phyloP scores from a whole-genome alignment of 2,797 vertebrate genomes.

The Adrianichthys oophorus region DNA sequence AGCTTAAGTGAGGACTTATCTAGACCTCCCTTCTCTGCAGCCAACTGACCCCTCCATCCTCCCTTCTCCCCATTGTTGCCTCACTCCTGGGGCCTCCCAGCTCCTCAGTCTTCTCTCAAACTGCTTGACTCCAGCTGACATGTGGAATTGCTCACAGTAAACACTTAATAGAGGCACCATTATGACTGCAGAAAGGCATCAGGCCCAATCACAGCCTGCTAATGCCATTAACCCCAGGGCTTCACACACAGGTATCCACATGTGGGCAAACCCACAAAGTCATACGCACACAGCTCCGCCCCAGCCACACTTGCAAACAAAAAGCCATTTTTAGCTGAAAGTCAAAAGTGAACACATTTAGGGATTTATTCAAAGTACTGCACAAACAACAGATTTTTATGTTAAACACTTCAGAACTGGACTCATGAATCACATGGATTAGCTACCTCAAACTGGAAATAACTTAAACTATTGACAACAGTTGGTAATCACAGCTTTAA shows the following conservation, averaged over 20 bases:
- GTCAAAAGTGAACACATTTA: constrained; percentile 8
- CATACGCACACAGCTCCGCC: constrained; percentile 7
- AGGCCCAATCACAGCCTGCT: constrained; percentile 56
- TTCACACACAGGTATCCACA: constrained; percentile 30
- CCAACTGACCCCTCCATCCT: constrained; percentile 33
- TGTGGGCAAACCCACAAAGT: constrained; percentile 20
- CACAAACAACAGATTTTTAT: constrained; percentile 9
- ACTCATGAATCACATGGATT: background rate
- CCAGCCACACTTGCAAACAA: constrained; percentile 15
- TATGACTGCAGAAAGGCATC: constrained; percentile 56
- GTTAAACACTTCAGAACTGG: constrained; percentile 4
- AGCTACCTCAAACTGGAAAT: background rate
- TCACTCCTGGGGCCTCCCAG: constrained; percentile 21
- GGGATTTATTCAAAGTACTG: constrained; percentile 6
- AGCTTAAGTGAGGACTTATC: constrained; percentile 23
- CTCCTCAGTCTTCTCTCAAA: constrained; percentile 30
- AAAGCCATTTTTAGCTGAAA: constrained; percentile 10
- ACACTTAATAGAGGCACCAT: constrained; percentile 66
- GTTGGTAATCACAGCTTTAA: constrained; percentile 4
- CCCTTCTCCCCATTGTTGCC: constrained; percentile 13
- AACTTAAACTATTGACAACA: constrained; percentile 1
- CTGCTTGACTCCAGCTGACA: constrained; percentile 61
- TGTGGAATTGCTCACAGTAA: constrained; percentile 72
- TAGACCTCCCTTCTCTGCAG: constrained; percentile 18
- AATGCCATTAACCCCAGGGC: constrained; percentile 58